Percentiles rank a stretch among this genome's conserved stretches.
phyloP scores from a whole-genome alignment of 2,888 invertebrate species.

The Pelosia muscerda region DNA sequence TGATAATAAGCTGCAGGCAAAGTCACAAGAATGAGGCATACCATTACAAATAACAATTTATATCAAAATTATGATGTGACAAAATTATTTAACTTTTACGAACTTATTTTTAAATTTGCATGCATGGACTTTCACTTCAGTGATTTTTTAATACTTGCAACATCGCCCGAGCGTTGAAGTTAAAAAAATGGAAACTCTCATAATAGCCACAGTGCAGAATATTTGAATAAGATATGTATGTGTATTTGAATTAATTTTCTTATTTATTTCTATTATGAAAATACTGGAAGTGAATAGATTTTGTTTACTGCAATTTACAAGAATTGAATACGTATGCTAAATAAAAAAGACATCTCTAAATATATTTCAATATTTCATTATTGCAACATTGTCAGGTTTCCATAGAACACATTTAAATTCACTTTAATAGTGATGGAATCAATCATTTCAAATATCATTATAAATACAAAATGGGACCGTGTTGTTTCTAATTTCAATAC shows the following conservation, averaged over 20 bases:
- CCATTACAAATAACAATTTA: too few relatives aligned
- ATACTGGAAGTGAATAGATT: neutral
- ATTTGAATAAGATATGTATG: neutral
- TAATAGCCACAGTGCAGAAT: conserved; percentile 27
- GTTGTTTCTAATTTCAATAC: neutral
- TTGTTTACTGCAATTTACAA: neutral
- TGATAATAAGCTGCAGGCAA: too few relatives aligned
- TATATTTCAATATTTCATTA: neutral
- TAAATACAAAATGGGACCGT: neutral
- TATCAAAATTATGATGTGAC: too few relatives aligned
- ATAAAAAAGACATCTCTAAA: neutral
- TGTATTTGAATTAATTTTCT: neutral
- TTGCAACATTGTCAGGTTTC: neutral
- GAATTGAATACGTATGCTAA: neutral
- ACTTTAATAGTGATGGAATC: neutral
- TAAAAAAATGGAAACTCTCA: neutral
- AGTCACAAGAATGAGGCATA: too few relatives aligned
- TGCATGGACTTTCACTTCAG: too few relatives aligned
- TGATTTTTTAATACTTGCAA: too few relatives aligned
- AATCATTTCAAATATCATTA: neutral
- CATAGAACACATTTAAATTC: neutral
- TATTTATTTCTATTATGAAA: neutral
- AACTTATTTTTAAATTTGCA: too few relatives aligned
- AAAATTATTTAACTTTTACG: too few relatives aligned
- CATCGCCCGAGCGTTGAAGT: neutral